These are phyloP conservation scores for Tetraodon nigroviridis DNA, from an alignment of 2,113 vertebrate genomes.

Conservation along the genomic window DNA sequence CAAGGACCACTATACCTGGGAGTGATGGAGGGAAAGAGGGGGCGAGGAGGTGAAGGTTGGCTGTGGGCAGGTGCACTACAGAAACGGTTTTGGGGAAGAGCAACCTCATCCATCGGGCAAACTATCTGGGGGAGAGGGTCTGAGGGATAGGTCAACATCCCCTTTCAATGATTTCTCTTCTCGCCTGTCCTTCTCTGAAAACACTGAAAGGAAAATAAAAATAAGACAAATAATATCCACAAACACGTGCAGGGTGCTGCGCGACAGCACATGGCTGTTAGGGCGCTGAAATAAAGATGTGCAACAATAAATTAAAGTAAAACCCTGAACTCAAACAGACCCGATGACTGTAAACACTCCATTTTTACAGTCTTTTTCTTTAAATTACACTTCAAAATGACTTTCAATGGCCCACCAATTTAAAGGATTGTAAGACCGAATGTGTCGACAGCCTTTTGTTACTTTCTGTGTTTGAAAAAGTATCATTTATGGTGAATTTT, in stretches of 20 bases:
- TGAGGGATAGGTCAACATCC: slow-evolving; percentile 65
- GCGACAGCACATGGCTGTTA: background rate
- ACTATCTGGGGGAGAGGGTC: slow-evolving; percentile 55
- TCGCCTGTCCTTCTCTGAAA: slow-evolving; percentile 46
- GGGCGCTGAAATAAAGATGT: background rate
- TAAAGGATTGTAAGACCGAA: too few species aligned
- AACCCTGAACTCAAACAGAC: background rate
- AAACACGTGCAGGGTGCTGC: background rate
- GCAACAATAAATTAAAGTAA: too few species aligned
- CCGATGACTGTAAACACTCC: background rate
- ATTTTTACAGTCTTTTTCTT: background rate
- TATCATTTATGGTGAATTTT: too few species aligned
- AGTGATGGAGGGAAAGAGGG: slow-evolving; percentile 55
- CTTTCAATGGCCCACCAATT: too few species aligned
- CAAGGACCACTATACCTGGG: slow-evolving; percentile 66
- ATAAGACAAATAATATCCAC: slow-evolving; percentile 27
- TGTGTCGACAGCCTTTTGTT: too few species aligned
- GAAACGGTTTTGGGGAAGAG: slow-evolving; percentile 49
- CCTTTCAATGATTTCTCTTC: slow-evolving; percentile 31
- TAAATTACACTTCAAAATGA: too few species aligned
- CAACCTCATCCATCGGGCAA: slow-evolving; percentile 67
- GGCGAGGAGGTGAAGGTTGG: slow-evolving; percentile 50
- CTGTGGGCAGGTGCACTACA: slow-evolving; percentile 57
- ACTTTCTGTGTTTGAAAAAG: too few species aligned
- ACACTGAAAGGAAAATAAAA: slow-evolving; percentile 34